A percentile compares a stretch with the other conserved stretches of the same genome.
phyloP scores from a whole-genome alignment of 2,797 vertebrate species.

The Microcaecilia unicolor region DNA sequence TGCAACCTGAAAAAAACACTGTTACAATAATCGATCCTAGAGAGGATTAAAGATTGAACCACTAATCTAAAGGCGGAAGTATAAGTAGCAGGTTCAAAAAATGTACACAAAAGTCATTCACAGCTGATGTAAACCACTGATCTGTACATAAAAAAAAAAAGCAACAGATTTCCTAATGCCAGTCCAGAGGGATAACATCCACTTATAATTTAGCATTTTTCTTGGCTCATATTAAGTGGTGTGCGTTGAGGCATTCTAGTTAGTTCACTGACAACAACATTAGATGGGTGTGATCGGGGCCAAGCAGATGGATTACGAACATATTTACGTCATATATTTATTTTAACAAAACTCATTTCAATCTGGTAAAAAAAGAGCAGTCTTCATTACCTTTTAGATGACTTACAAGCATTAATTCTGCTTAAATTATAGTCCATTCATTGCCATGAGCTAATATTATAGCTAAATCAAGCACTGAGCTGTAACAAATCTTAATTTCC shows the following conservation, averaged over 20 bases:
- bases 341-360: slow-evolving; percentile 19
- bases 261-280: slow-evolving; percentile 25
- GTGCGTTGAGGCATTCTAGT: slow-evolving; percentile 8
- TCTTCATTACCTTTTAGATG: slow-evolving; percentile 10
- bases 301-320: slow-evolving; percentile 11
- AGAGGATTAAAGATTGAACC: too few relatives aligned
- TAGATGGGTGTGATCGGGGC: slow-evolving; percentile 20
- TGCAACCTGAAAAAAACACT: too few relatives aligned
- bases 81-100: too few relatives aligned
- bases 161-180: slow-evolving; percentile 12
- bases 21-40: too few relatives aligned
- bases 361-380: slow-evolving; percentile 9
- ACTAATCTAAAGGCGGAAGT: too few relatives aligned
- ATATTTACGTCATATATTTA: slow-evolving; percentile 28
- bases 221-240: slow-evolving; percentile 5
- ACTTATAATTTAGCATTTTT: slow-evolving; percentile 1
- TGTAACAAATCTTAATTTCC: too few relatives aligned
- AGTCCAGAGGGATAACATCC: neutral
- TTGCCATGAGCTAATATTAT: too few relatives aligned
- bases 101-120: too few relatives aligned
- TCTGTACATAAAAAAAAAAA: slow-evolving; percentile 4
- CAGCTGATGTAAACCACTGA: too few relatives aligned
- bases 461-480: too few relatives aligned
- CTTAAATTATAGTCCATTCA: too few relatives aligned
- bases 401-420: slow-evolving; percentile 10